Evolutionary conservation across 1,140 invertebrate species (phyloP).

Genomic region (Drosophila asahinai): DNA sequence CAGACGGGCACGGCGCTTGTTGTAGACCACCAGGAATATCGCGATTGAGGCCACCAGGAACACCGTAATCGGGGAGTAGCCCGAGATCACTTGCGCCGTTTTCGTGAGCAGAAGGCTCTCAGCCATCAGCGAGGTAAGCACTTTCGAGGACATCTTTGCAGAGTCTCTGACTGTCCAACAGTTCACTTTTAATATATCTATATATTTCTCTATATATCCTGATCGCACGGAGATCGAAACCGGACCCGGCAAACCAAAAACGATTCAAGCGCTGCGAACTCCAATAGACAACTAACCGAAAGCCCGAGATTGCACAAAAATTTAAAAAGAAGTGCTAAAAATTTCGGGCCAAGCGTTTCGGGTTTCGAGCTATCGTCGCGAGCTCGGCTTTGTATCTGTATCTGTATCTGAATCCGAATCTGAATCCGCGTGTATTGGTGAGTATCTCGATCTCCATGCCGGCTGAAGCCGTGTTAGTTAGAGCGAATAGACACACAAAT

Average conservation of each 20-base stretch:
- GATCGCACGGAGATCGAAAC: conserved; percentile 34
- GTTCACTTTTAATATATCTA: conserved; percentile 21
- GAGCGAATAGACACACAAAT: conserved; percentile 50
- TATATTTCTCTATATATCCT: conserved; percentile 13
- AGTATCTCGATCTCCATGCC: conserved; percentile 54
- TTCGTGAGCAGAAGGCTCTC: conserved; percentile 79
- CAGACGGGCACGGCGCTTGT: conserved; percentile 82
- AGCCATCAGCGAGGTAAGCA: conserved; percentile 72
- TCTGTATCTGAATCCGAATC: conserved; percentile 27
- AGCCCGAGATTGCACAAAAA: conserved; percentile 83
- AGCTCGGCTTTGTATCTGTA: conserved; percentile 57
- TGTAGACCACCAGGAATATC: conserved; percentile 81
- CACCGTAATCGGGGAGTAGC: conserved; percentile 77
- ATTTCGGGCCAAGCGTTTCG: conserved; percentile 70
- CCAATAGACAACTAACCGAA: conserved; percentile 83
- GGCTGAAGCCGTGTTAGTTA: conserved; percentile 30
- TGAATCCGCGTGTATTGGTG: conserved; percentile 38
- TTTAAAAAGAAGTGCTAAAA: conserved; percentile 85
- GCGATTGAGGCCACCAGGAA: conserved; percentile 63
- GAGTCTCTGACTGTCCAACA: conserved; percentile 4
- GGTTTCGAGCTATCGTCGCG: conserved; percentile 50
- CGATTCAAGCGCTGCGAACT: conserved; percentile 70
- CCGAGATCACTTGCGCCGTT: conserved; percentile 65
- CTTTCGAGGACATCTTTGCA: conserved; percentile 74
- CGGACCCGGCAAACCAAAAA: conserved; percentile 36